Conservation (phyloP, 2,888 invertebrate species). For the Chrysolina oricalcia region DNA sequence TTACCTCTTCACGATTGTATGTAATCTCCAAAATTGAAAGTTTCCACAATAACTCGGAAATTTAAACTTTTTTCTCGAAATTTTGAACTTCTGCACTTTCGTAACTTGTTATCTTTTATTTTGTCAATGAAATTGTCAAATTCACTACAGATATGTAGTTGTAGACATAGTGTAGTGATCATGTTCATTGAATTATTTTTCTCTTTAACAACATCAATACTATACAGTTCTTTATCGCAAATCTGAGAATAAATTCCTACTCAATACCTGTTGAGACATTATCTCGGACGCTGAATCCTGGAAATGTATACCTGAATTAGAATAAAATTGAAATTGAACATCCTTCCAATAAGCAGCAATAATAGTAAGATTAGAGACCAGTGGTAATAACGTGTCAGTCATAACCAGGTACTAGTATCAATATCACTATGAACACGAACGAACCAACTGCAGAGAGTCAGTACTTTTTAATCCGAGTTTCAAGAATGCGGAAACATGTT, state of each 20-base stretch:
- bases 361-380: slow-evolving; percentile 41
- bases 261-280: background rate
- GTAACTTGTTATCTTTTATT: no score
- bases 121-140: no score
- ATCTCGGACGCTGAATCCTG: background rate
- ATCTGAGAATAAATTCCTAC: background rate
- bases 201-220: no score
- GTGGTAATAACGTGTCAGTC: slow-evolving; percentile 54
- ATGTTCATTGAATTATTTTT: no score
- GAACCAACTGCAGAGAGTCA: slow-evolving; percentile 5
- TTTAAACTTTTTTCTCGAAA: no score
- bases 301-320: background rate
- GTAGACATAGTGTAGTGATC: no score
- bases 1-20: no score
- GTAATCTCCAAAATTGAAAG: no score
- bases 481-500: background rate
- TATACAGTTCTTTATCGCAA: background rate
- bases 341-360: slow-evolving; percentile 34
- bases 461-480: background rate
- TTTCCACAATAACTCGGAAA: no score
- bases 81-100: no score
- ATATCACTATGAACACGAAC: slow-evolving; percentile 35
- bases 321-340: slow-evolving; percentile 45
- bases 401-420: slow-evolving; percentile 44
- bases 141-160: no score